Percentiles rank a stretch among this genome's conserved stretches.
phyloP scores from a whole-genome alignment of 2,797 vertebrate genomes.

The Acestrorhynchus altus region DNA sequence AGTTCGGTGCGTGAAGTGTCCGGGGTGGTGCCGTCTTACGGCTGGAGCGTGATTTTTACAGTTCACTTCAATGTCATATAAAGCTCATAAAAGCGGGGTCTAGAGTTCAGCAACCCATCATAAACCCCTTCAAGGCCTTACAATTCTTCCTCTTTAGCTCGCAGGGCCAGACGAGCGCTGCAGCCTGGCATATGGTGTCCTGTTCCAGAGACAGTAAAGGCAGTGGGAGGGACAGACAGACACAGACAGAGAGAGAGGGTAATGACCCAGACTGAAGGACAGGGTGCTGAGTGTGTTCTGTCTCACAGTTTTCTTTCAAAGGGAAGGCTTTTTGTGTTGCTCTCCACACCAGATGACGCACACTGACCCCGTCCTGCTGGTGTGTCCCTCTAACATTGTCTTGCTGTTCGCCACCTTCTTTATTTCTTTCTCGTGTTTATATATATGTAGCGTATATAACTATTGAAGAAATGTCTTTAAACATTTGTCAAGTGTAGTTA shows the following conservation, averaged over 20 bases:
- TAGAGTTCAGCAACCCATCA: slow-evolving; percentile 51
- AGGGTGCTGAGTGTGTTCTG: not conserved
- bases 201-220: not conserved
- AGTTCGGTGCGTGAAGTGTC: not conserved
- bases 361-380: not conserved
- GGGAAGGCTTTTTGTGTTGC: slow-evolving; percentile 7
- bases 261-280: not conserved
- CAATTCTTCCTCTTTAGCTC: slow-evolving; percentile 18
- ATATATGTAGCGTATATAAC: no score
- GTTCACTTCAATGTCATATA: slow-evolving; percentile 44
- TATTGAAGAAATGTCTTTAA: no score
- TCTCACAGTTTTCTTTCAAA: slow-evolving; percentile 2
- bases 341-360: slow-evolving; percentile 1
- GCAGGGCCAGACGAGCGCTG: slow-evolving; percentile 5
- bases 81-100: slow-evolving; percentile 41
- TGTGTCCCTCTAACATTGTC: not conserved
- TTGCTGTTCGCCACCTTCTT: not conserved
- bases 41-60: slow-evolving; percentile 31
- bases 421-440: not conserved
- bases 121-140: slow-evolving; percentile 28
- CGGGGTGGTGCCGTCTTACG: not conserved
- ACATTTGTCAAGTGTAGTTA: no score
- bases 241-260: not conserved
- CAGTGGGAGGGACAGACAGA: not conserved
- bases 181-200: slow-evolving; percentile 40